These are phyloP conservation scores for Deilephila porcellus DNA, from an alignment of 2,888 invertebrate species.

Conservation along the genomic window DNA sequence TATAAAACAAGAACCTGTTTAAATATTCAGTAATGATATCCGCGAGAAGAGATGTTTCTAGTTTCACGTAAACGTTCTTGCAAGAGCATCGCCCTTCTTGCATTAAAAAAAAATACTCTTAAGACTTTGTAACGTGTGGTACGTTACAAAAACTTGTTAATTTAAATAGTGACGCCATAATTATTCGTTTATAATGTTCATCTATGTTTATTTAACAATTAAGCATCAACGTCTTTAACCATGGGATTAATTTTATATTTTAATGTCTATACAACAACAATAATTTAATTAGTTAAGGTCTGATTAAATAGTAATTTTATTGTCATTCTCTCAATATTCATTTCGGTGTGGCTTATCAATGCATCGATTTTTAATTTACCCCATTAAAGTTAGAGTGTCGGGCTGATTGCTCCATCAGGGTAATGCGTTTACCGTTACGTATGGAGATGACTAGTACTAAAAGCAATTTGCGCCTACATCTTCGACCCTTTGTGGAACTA, in stretches of 20 bases:
- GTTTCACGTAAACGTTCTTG: neutral
- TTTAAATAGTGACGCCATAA: neutral
- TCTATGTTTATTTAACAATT: neutral
- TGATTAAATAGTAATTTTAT: slow-evolving; percentile 12
- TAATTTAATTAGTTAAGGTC: slow-evolving; percentile 35
- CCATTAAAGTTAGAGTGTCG: slow-evolving; percentile 69
- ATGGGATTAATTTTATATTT: neutral
- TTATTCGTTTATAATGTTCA: neutral
- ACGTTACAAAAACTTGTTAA: neutral
- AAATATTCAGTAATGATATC: slow-evolving; percentile 22
- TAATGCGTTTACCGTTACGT: slow-evolving; percentile 61
- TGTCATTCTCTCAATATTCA: slow-evolving; percentile 9
- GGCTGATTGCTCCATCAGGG: slow-evolving; percentile 69
- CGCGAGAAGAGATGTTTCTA: neutral
- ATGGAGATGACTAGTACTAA: slow-evolving; percentile 63
- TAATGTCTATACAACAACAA: slow-evolving; percentile 24
- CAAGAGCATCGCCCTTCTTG: neutral
- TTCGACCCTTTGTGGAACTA: slow-evolving; percentile 52
- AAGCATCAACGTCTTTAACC: neutral
- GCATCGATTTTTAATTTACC: slow-evolving; percentile 62
- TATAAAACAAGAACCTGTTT: slow-evolving; percentile 10
- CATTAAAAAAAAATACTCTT: slow-evolving; percentile 8
- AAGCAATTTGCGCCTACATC: slow-evolving; percentile 67
- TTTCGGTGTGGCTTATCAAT: slow-evolving; percentile 5
- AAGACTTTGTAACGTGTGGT: neutral